These are phyloP conservation scores for Gopherus flavomarginatus DNA, from an alignment of 2,113 vertebrate species.

Conservation along the genomic window DNA sequence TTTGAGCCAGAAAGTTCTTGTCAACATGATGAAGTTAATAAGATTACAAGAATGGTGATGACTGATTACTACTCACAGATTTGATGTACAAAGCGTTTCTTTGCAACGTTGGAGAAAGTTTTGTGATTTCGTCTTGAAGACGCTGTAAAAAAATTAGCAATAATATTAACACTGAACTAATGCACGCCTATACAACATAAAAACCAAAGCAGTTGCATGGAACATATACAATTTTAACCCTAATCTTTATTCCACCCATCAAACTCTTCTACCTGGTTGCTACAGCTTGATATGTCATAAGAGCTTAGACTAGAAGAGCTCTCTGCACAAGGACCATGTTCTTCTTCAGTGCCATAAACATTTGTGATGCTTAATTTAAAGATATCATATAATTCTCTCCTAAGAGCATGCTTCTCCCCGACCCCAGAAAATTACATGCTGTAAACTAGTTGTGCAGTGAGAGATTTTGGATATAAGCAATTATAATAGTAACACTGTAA, in stretches of 20 bases:
- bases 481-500: neutral
- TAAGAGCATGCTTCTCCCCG: neutral
- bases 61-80: conserved; percentile 85
- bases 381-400: neutral
- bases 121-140: conserved; percentile 98
- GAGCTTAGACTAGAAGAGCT: neutral
- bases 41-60: neutral
- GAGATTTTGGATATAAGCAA: neutral
- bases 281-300: neutral
- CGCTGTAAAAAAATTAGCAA: conserved; percentile 79
- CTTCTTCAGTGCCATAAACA: neutral
- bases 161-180: neutral
- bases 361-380: neutral
- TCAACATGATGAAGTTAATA: neutral
- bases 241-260: neutral
- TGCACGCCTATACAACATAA: neutral
- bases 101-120: conserved; percentile 93
- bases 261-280: neutral
- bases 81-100: conserved; percentile 98
- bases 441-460: neutral
- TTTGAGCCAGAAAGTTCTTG: neutral
- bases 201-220: neutral
- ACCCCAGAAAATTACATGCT: neutral
- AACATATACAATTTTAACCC: neutral
- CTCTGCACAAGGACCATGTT: neutral